These are phyloP conservation scores for Campoplex nolae DNA, from an alignment of 2,888 invertebrate species.

Conservation along the genomic window DNA sequence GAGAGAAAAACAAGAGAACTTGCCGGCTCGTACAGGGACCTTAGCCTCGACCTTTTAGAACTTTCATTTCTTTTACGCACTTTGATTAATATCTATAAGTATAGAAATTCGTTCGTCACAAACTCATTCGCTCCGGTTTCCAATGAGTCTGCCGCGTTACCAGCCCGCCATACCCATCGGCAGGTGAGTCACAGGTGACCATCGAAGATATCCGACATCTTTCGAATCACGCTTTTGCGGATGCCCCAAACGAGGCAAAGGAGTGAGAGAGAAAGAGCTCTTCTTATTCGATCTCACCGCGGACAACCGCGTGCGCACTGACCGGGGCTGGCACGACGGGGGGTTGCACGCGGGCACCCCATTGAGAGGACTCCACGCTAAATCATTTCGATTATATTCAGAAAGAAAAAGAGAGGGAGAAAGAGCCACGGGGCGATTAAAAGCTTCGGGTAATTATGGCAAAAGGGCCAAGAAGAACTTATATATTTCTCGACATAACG, in stretches of 20 bases:
- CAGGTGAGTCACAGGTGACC: constrained; percentile 71
- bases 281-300: constrained; percentile 46
- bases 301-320: constrained; percentile 47
- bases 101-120: background rate
- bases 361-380: constrained; percentile 76
- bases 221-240: constrained; percentile 51
- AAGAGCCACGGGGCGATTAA: constrained; percentile 73
- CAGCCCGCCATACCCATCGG: constrained; percentile 33
- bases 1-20: constrained; percentile 12
- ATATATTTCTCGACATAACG: constrained; percentile 28
- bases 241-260: background rate
- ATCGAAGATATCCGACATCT: constrained; percentile 62
- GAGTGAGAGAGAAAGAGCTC: constrained; percentile 24
- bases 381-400: constrained; percentile 77
- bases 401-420: constrained; percentile 15
- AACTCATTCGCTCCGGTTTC: constrained; percentile 46
- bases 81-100: background rate
- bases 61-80: constrained; percentile 17
- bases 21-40: background rate
- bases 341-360: constrained; percentile 72
- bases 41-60: background rate
- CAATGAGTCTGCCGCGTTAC: constrained; percentile 3
- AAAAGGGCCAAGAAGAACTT: constrained; percentile 50
- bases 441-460: constrained; percentile 76
- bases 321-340: constrained; percentile 74